Conservation (phyloP, 2,113 vertebrate genomes). For the Hypocryptadius cinnamomeus region DNA sequence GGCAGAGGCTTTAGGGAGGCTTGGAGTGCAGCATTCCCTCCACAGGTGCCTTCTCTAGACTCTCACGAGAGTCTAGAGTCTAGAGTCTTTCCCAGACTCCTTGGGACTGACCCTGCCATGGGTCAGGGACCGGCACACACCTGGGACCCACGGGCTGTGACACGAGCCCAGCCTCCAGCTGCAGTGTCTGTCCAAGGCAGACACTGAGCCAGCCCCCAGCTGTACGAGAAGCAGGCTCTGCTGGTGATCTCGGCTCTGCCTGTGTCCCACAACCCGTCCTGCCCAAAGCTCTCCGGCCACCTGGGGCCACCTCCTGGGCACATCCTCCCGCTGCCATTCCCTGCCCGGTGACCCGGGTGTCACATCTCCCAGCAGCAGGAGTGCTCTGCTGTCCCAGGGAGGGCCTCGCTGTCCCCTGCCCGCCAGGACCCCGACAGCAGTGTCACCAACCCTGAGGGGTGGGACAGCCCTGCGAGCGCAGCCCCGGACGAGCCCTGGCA, state of each 20-base stretch:
- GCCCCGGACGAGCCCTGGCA: not conserved
- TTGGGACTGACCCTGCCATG: not conserved
- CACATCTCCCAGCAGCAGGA: fast-evolving
- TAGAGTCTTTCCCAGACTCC: not conserved
- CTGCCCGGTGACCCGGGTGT: not conserved
- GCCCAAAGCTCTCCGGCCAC: not conserved
- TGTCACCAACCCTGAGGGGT: not conserved
- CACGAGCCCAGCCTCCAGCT: not conserved
- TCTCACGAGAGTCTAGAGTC: too few relatives aligned
- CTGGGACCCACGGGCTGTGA: not conserved
- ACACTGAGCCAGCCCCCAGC: too few relatives aligned
- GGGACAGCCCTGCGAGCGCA: not conserved
- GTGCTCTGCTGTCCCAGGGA: not conserved
- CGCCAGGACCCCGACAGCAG: not conserved
- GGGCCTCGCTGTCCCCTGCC: not conserved
- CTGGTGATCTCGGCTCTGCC: not conserved
- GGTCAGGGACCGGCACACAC: not conserved
- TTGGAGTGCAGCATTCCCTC: not conserved
- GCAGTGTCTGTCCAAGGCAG: too few relatives aligned
- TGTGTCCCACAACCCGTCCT: fast-evolving
- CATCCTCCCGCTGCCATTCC: not conserved
- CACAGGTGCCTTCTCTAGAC: not conserved
- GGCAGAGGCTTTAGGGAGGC: not conserved
- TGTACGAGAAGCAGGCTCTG: not conserved
- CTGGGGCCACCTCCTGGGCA: not conserved